These are phyloP conservation scores for Cyclopterus lumpus DNA, from an alignment of 2,797 vertebrate genomes.

Conservation along the genomic window DNA sequence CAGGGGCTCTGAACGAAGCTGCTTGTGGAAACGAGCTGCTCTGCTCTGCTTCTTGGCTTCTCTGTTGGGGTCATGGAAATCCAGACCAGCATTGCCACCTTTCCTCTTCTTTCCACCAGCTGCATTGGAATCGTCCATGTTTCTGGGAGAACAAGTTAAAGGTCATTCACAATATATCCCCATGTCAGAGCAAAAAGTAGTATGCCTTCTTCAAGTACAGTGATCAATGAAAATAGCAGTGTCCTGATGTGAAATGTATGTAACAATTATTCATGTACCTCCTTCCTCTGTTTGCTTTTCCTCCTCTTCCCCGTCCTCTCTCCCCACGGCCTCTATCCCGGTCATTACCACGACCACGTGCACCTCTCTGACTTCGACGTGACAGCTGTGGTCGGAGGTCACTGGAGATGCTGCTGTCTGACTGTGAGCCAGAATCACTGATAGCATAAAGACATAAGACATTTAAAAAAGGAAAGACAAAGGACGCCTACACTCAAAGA, in stretches of 20 bases:
- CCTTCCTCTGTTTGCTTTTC: slow-evolving; percentile 88
- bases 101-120: slow-evolving; percentile 86
- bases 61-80: slow-evolving; percentile 91
- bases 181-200: neutral
- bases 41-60: slow-evolving; percentile 94
- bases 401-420: slow-evolving; percentile 90
- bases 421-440: slow-evolving; percentile 92
- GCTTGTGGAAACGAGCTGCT: slow-evolving; percentile 92
- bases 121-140: slow-evolving; percentile 78
- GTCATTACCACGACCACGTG: slow-evolving; percentile 81
- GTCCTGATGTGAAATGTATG: neutral
- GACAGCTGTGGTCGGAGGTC: slow-evolving; percentile 87
- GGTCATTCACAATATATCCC: neutral
- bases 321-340: slow-evolving; percentile 84
- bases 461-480: slow-evolving; percentile 1
- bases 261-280: slow-evolving; percentile 70
- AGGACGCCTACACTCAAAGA: neutral
- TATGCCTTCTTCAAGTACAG: neutral
- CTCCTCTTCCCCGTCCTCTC: slow-evolving; percentile 89
- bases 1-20: slow-evolving; percentile 90
- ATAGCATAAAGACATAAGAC: neutral
- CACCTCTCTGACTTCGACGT: slow-evolving; percentile 88
- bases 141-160: slow-evolving; percentile 58
- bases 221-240: neutral
- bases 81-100: slow-evolving; percentile 83